Evolutionary conservation across 2,888 invertebrate genomes (phyloP).

Genomic region (Eupithecia tripunctaria): DNA sequence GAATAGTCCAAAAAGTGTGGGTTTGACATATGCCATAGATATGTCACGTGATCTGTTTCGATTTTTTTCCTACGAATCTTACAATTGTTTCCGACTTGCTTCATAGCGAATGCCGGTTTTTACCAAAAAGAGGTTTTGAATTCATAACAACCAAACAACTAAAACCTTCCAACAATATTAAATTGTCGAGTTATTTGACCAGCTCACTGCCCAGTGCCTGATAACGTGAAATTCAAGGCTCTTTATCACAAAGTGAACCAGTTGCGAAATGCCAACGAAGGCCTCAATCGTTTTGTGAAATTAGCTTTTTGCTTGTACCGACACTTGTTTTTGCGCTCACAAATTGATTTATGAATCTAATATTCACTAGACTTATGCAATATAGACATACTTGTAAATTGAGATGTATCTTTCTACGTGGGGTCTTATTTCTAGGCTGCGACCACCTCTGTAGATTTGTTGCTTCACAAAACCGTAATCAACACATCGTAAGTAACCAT

Average conservation of each 20-base stretch:
- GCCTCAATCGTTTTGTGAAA: conserved; percentile 15
- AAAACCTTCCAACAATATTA: neutral
- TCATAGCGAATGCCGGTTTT: neutral
- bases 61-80: no score
- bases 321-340: neutral
- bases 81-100: no score
- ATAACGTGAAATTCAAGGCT: conserved; percentile 29
- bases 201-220: conserved; percentile 8
- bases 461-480: neutral
- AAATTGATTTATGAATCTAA: conserved; percentile 6
- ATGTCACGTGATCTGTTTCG: no score
- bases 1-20: no score
- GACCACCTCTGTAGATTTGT: neutral
- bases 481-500: neutral
- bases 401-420: neutral
- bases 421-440: neutral
- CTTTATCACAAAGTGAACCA: conserved; percentile 14
- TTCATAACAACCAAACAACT: neutral
- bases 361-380: neutral
- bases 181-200: neutral
- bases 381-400: neutral
- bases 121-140: neutral
- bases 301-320: conserved; percentile 4
- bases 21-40: no score
- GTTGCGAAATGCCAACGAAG: conserved; percentile 24